A percentile compares a stretch with the other conserved stretches of the same genome.
These are phyloP conservation scores for Danaus plexippus DNA, from an alignment of 1,140 invertebrate species.

Conservation along the genomic window DNA sequence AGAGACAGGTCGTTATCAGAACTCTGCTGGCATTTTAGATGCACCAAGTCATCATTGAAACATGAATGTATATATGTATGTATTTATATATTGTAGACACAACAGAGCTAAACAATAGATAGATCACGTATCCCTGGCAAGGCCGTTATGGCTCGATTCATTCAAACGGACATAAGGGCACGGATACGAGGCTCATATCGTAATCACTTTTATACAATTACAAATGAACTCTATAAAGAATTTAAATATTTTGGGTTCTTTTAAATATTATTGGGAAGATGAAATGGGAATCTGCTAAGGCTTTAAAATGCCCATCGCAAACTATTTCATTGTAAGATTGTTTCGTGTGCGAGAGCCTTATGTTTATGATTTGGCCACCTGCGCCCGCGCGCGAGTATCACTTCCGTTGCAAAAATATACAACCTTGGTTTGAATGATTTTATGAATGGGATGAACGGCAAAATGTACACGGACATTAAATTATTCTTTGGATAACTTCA, in stretches of 20 bases:
- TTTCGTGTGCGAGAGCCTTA: conserved; percentile 14
- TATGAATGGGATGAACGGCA: conserved; percentile 28
- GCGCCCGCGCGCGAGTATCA: conserved; percentile 34
- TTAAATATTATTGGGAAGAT: no score
- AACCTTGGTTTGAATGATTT: conserved; percentile 14
- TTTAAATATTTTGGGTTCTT: no score
- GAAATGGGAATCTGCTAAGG: no score
- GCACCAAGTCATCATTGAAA: no score
- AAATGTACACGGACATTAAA: not conserved
- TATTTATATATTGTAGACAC: conserved; percentile 4
- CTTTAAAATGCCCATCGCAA: not conserved
- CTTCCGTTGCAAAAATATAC: conserved; percentile 26
- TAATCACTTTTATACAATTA: no score
- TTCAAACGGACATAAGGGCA: conserved; percentile 13
- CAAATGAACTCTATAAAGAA: no score
- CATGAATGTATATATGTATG: not conserved
- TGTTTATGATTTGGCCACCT: conserved; percentile 20
- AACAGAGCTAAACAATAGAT: conserved; percentile 18
- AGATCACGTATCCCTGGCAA: conserved; percentile 26
- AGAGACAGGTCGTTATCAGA: no score
- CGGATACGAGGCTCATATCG: no score
- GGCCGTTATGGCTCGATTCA: conserved; percentile 22
- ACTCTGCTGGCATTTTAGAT: no score
- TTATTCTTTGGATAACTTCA: no score
- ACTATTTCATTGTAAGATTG: conserved; percentile 5